Evolutionary conservation across 2,888 invertebrate species (phyloP), one percentile per base, ranked within the genome.

Genomic region (Hemicrepidius hirtus): DNA sequence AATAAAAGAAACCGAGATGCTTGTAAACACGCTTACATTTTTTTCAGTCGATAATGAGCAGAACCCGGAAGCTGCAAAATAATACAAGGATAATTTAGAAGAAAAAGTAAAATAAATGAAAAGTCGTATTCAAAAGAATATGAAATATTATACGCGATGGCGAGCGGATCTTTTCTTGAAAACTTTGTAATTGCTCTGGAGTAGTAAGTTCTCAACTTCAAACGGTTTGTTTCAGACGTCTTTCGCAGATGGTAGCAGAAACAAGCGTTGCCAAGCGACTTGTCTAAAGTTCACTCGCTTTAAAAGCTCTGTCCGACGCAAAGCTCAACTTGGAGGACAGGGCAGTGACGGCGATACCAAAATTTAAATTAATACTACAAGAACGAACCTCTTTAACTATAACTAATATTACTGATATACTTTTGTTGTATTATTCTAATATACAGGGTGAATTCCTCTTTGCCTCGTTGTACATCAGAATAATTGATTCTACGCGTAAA

Each of bases 251-350:
- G 77, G 76, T 73, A 77, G 76, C 72, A 76, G 77, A 79, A 78
- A 79, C 76, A 78, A 77, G 76, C 79, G 77, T 78, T 79, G 77
- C 79, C 77, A 78, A 77, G 77, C 76, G 76, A 78, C 77, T 77
- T 72, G 66, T 65, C 65, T 69, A 71, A 73, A 71, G 57, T 68
- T 73, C 57, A 40, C 63, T 64, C 62, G 49, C 40, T 28, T 62
- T 55, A 50, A 67, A 57, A 67, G 68, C 55, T 71, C 59, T 46
- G 59, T 66, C 65, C 55, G 46, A 59, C 55, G 49, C 72, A 55
- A 55, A 62, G 68, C 59, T 60, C 41, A 28, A 40, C 41, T 28
- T 24, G 12, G 44, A 60, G 44, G 28, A 21, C 44, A 28, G 16
- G 18, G 13, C 60, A 60, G 60, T 44, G 60, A n/a, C 60, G 60